Evolutionary conservation across 2,797 vertebrate genomes (phyloP).

Genomic region (Fistularia tabacaria): DNA sequence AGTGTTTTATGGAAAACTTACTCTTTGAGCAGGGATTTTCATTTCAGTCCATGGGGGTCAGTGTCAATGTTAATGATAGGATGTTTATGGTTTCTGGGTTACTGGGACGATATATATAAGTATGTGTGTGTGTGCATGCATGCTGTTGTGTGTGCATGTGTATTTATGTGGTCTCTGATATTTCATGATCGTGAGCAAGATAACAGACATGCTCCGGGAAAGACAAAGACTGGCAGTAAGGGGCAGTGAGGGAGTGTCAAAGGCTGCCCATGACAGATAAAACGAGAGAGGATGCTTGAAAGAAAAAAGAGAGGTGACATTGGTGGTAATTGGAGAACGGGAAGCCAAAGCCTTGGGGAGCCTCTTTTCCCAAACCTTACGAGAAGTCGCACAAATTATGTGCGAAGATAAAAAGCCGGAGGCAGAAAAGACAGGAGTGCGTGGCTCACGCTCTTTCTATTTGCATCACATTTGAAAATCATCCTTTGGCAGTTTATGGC

Average conservation of each 20-base stretch:
- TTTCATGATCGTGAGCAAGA: slow-evolving; percentile 6
- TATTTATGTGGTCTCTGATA: slow-evolving; percentile 2
- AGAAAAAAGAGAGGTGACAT: slow-evolving; percentile 59
- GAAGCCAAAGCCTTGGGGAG: slow-evolving; percentile 46
- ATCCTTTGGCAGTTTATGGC: neutral
- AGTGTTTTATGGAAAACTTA: too few relatives aligned
- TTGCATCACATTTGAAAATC: slow-evolving; percentile 16
- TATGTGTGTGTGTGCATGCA: too few relatives aligned
- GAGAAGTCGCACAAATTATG: slow-evolving; percentile 20
- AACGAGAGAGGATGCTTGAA: slow-evolving; percentile 21
- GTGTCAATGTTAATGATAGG: too few relatives aligned
- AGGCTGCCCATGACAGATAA: slow-evolving; percentile 14
- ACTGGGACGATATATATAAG: too few relatives aligned
- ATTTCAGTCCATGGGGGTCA: too few relatives aligned
- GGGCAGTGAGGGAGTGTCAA: slow-evolving; percentile 1
- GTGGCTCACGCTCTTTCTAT: slow-evolving; percentile 17
- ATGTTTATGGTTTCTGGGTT: too few relatives aligned
- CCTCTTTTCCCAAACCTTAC: slow-evolving; percentile 23
- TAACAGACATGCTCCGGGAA: neutral
- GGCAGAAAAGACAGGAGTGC: slow-evolving; percentile 2
- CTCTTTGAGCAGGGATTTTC: too few relatives aligned
- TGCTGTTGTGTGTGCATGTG: too few relatives aligned
- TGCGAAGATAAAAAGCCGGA: slow-evolving; percentile 27
- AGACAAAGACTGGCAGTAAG: slow-evolving; percentile 19
- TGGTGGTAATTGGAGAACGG: slow-evolving; percentile 66